Conservation (phyloP, 1,140 invertebrate species). For the Cephus cinctus region DNA sequence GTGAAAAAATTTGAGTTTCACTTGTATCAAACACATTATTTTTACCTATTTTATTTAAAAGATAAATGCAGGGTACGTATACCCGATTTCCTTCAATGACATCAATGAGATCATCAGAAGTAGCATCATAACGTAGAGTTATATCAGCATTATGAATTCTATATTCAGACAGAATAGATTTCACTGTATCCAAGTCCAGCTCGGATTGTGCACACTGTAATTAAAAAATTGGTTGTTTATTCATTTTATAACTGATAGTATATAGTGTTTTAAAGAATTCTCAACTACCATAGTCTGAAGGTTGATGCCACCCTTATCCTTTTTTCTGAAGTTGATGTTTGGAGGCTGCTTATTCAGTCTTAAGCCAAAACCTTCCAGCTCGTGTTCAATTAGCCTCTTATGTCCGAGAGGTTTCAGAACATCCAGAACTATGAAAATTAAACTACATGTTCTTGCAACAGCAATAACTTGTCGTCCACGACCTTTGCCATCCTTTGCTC, state of each 20-base stretch:
- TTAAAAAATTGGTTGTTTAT: neutral
- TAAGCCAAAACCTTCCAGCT: slow-evolving; percentile 98
- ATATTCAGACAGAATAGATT: slow-evolving; percentile 95
- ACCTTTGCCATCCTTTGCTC: slow-evolving; percentile 99
- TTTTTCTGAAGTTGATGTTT: slow-evolving; percentile 93
- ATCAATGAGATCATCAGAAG: slow-evolving; percentile 97
- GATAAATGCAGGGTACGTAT: slow-evolving; percentile 97
- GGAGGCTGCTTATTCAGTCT: slow-evolving; percentile 96
- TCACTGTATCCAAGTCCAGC: slow-evolving; percentile 93
- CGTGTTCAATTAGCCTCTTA: slow-evolving; percentile 94
- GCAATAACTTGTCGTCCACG: slow-evolving; percentile 99
- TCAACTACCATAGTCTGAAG: slow-evolving; percentile 77
- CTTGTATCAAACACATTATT: slow-evolving; percentile 5
- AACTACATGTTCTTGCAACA: slow-evolving; percentile 95
- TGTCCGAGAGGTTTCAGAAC: slow-evolving; percentile 96
- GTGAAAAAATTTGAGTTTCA: slow-evolving; percentile 1
- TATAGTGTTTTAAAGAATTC: neutral
- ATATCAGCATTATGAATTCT: slow-evolving; percentile 99
- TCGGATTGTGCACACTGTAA: slow-evolving; percentile 86
- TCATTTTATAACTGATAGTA: neutral
- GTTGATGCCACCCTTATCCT: slow-evolving; percentile 95
- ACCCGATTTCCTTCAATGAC: slow-evolving; percentile 98
- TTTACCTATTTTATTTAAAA: slow-evolving; percentile 97
- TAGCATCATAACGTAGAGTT: slow-evolving; percentile 91
- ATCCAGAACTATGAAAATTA: slow-evolving; percentile 98